phyloP scores from a whole-genome alignment of 2,113 vertebrate genomes.

The Rhinolophus ferrumequinum region DNA sequence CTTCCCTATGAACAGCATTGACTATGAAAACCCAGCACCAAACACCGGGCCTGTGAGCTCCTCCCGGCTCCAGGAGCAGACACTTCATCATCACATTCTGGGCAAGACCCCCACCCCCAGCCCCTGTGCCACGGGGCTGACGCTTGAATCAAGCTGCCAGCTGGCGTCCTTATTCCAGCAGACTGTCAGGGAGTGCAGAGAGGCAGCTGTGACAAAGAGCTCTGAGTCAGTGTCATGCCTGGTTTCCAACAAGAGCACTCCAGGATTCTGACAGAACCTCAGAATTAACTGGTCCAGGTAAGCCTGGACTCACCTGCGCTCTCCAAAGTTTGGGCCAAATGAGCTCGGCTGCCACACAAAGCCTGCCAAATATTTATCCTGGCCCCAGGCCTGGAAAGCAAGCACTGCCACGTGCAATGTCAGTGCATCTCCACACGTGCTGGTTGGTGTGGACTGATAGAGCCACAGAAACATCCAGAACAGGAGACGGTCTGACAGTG shows the following conservation, averaged over 20 bases:
- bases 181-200: fast-evolving
- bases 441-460: fast-evolving
- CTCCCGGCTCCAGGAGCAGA: fast-evolving
- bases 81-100: fast-evolving
- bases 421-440: fast-evolving
- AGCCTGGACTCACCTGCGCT: neutral
- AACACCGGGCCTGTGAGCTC: fast-evolving
- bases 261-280: fast-evolving
- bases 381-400: neutral
- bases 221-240: fast-evolving
- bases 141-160: fast-evolving
- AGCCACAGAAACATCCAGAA: neutral
- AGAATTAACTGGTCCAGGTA: fast-evolving
- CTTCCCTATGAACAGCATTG: neutral
- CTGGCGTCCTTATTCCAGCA: fast-evolving
- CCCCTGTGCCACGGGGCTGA: fast-evolving
- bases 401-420: fast-evolving
- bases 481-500: fast-evolving
- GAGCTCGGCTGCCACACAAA: fast-evolving
- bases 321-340: neutral
- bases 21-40: neutral
- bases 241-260: fast-evolving
- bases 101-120: neutral
- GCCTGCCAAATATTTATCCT: fast-evolving
- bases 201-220: neutral